Evolutionary conservation across 2,888 invertebrate genomes (phyloP).

Genomic region (Bellardia pandia): DNA sequence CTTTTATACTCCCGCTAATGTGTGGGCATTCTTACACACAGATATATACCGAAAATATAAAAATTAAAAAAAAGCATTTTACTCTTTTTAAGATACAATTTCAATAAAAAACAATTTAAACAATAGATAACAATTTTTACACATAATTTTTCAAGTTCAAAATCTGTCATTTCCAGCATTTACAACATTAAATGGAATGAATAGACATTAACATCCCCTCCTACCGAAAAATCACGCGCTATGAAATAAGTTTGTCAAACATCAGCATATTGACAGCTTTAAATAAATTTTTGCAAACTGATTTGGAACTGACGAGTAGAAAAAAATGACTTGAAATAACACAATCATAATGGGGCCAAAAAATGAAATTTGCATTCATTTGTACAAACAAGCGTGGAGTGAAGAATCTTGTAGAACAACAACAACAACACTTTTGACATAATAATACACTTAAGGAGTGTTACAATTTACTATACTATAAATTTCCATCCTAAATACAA

Average conservation of each 20-base stretch:
- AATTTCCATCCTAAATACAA: slow-evolving; percentile 31
- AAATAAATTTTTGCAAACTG: slow-evolving; percentile 67
- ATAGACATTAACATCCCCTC: background rate
- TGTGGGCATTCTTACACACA: too few species aligned
- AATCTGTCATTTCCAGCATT: slow-evolving; percentile 66
- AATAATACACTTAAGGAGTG: slow-evolving; percentile 61
- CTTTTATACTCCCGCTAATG: too few species aligned
- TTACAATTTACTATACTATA: slow-evolving; percentile 31
- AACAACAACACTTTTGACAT: slow-evolving; percentile 58
- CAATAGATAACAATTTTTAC: slow-evolving; percentile 44
- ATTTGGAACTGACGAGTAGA: slow-evolving; percentile 37
- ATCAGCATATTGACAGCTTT: slow-evolving; percentile 71
- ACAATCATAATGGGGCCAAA: slow-evolving; percentile 65
- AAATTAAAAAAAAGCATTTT: too few species aligned
- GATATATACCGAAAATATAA: too few species aligned
- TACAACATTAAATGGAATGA: slow-evolving; percentile 19
- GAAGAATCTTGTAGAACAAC: background rate
- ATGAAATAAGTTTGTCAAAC: slow-evolving; percentile 60
- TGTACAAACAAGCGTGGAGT: slow-evolving; percentile 28
- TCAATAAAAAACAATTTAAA: slow-evolving; percentile 6
- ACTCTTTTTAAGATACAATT: background rate
- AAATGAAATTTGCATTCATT: slow-evolving; percentile 72
- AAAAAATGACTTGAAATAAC: slow-evolving; percentile 46
- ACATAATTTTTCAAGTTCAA: slow-evolving; percentile 71
- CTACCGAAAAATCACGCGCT: background rate